Evolutionary conservation across 2,888 invertebrate genomes (phyloP).

Genomic region (Petrophora chlorosata): DNA sequence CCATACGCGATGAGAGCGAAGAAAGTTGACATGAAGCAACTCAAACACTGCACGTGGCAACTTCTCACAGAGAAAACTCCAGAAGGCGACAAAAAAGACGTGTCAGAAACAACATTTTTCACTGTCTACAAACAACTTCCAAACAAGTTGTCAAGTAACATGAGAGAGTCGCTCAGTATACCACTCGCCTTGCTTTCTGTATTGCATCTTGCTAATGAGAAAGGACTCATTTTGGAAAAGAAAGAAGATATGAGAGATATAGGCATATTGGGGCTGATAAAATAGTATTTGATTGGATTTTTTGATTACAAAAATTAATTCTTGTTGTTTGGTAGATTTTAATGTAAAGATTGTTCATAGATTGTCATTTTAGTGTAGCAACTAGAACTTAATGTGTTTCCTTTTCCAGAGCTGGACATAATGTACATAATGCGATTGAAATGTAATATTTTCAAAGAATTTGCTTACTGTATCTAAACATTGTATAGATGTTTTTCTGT

Average conservation of each 20-base stretch:
- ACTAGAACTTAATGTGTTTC: too few relatives aligned
- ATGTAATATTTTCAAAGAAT: conserved; percentile 2
- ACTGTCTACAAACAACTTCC: conserved; percentile 84
- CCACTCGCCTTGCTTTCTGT: conserved; percentile 92
- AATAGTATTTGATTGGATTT: too few relatives aligned
- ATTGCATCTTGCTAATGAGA: conserved; percentile 93
- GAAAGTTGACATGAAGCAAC: conserved; percentile 92
- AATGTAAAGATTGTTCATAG: neutral
- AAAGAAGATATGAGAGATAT: conserved; percentile 81
- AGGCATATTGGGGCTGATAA: conserved; percentile 66
- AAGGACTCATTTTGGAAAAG: conserved; percentile 83
- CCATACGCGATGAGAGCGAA: conserved; percentile 93
- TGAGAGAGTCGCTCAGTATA: conserved; percentile 89
- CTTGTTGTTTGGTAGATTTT: neutral
- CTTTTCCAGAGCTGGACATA: conserved; percentile 10
- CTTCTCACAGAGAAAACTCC: conserved; percentile 75
- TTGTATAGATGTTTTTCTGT: conserved; percentile 50
- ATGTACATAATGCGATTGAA: conserved; percentile 2
- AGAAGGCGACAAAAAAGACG: conserved; percentile 58
- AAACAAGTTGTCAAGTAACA: conserved; percentile 80
- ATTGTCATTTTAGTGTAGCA: too few relatives aligned
- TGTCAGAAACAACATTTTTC: conserved; percentile 79
- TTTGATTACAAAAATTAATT: too few relatives aligned
- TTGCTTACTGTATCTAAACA: conserved; percentile 29
- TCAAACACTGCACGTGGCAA: conserved; percentile 90